Conservation (phyloP, 2,797 vertebrate genomes). For the Pyrocephalus nanus region DNA sequence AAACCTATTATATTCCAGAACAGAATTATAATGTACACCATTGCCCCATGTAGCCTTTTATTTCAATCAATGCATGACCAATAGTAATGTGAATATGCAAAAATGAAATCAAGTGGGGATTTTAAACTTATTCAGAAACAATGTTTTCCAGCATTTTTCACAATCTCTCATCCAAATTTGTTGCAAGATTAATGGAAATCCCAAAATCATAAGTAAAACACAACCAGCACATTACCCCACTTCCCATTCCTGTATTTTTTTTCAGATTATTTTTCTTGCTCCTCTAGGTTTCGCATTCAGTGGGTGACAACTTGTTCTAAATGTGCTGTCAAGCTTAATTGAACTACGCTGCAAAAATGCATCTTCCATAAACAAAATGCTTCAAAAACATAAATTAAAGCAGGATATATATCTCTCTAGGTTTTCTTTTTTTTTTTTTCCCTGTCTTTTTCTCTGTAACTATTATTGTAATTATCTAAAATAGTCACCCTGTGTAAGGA, state of each 20-base stretch:
- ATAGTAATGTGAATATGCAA: neutral
- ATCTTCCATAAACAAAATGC: neutral
- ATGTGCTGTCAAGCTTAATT: conserved; percentile 14
- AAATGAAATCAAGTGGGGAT: neutral
- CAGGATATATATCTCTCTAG: neutral
- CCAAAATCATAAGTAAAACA: neutral
- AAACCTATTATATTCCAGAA: neutral
- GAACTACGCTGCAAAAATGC: neutral
- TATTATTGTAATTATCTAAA: neutral
- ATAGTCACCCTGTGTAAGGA: neutral
- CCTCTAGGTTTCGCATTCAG: neutral
- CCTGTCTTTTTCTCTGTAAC: neutral
- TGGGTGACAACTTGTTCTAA: neutral
- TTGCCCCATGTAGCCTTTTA: neutral
- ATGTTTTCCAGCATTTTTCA: neutral
- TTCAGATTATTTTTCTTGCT: neutral
- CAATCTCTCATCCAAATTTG: neutral
- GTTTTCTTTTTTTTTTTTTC: neutral
- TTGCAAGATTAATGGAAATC: neutral
- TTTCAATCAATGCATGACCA: neutral
- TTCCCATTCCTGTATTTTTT: neutral
- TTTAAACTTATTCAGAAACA: neutral
- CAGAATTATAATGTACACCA: neutral
- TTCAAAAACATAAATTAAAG: neutral
- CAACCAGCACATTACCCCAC: neutral